Base-by-base conservation (phyloP, 2,113 vertebrate species). In the Coturnix japonica region DNA sequence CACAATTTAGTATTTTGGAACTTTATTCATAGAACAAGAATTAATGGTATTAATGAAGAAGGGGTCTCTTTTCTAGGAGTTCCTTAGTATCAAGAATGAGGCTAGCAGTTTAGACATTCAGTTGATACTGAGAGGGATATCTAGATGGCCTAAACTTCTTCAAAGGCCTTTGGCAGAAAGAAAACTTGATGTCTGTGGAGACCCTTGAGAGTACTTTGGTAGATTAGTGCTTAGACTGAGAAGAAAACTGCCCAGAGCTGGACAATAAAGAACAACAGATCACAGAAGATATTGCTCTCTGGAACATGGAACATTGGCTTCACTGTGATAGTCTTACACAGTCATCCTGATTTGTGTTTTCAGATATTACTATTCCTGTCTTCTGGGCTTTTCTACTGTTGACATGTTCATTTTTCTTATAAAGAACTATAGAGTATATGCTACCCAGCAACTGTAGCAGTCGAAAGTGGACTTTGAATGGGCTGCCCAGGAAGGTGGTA, bases 1-100 rank as follows among this genome's bases (percentile, higher is more conserved):
- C 21, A 37, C 2, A 44, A 20, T 44, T 81, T 86, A 75, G 8
- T 23, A 35, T 35, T 82, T 17, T 21, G 11, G 85, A 57, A 67
- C 15, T 63, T 16, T 79, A 19, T 3, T 30, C 0, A 0, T 11
- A 80, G 39, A 65, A 9, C 31, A 13, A 60, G 12, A n/a, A 64
- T 63, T 63, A 2, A 9, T 33, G 1, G 22, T n/a, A 44, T 7
- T 25, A 9, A 8, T 28, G 39, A 13, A 33, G 8, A 69, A 64
- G 8, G n/a, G 13, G 16, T 39, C 16, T 44, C 35, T 65, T 73
- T 35, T 8, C 6, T n/a, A 54, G 54, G 25, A 86, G 37, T 3
- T n/a, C 26, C 26, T 67, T 56, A 84, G 39, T 5, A n/a, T 26
- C 26, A 86, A 59, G 53, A 76, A 59, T 39, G 21, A 73, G 10